A percentile compares a stretch with the other conserved stretches of the same genome.
Evolutionary conservation across 2,797 vertebrate species (phyloP).

Genomic region (Ptychobarbus kaznakovi): DNA sequence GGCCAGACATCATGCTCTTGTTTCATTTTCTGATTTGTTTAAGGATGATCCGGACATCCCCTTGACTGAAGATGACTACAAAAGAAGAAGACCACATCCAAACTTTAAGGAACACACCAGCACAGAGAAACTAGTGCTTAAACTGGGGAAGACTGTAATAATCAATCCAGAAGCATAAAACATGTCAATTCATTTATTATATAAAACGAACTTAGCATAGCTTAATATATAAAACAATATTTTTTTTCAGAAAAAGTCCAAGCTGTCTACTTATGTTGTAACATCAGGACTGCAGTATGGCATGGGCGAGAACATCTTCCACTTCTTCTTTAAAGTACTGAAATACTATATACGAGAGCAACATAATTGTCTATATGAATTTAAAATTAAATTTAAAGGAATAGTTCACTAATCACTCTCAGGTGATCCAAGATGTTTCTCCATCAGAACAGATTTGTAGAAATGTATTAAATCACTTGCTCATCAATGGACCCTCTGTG

Average conservation of each 20-base stretch:
- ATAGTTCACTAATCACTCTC: background rate
- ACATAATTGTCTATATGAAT: background rate
- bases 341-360: slow-evolving; percentile 8
- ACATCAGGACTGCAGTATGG: slow-evolving; percentile 90
- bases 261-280: slow-evolving; percentile 83
- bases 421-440: background rate
- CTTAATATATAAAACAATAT: background rate
- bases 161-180: background rate
- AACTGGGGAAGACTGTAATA: slow-evolving; percentile 84
- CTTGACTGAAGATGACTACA: slow-evolving; percentile 87
- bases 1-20: background rate
- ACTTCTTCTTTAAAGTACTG: slow-evolving; percentile 92
- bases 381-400: background rate
- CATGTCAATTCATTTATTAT: background rate
- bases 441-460: background rate
- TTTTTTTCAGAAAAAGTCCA: slow-evolving; percentile 73
- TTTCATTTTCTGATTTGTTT: slow-evolving; percentile 1
- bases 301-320: slow-evolving; percentile 85
- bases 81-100: slow-evolving; percentile 81
- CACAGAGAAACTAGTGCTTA: slow-evolving; percentile 87
- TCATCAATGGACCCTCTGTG: background rate
- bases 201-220: background rate
- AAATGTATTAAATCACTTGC: background rate
- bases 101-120: slow-evolving; percentile 82
- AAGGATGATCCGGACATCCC: slow-evolving; percentile 82